Evolutionary conservation across 1,140 invertebrate species (phyloP).

Genomic region (Leguminivora glycinivorella): DNA sequence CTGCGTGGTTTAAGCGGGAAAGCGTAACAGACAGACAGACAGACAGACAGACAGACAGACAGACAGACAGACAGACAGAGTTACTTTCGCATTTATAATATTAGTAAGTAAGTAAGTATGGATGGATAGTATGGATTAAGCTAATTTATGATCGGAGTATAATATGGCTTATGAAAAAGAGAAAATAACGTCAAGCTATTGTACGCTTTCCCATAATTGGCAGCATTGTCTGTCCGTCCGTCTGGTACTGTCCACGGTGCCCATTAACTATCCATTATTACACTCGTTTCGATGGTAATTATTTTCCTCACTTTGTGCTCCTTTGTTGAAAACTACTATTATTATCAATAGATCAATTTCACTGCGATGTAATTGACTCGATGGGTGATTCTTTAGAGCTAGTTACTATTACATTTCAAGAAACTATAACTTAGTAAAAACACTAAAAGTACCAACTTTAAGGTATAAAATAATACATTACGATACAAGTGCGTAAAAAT

Average conservation of each 20-base stretch:
- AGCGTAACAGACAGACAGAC: too few relatives aligned
- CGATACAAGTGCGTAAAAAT: too few relatives aligned
- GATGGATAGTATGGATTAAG: too few relatives aligned
- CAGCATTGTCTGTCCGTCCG: slow-evolving; percentile 17
- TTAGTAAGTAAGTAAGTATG: too few relatives aligned
- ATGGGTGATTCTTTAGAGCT: neutral
- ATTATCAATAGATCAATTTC: slow-evolving; percentile 38
- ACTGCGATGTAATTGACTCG: neutral
- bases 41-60: too few relatives aligned
- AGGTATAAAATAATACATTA: too few relatives aligned
- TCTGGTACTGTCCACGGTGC: neutral
- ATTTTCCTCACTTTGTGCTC: slow-evolving; percentile 47
- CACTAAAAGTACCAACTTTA: too few relatives aligned
- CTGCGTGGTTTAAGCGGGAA: too few relatives aligned
- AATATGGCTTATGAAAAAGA: neutral
- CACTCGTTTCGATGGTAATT: slow-evolving; percentile 44
- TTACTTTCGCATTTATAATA: too few relatives aligned
- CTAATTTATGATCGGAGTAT: neutral
- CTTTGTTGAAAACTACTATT: slow-evolving; percentile 49
- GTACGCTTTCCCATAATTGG: slow-evolving; percentile 2
- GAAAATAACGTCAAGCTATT: neutral
- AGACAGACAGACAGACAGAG: too few relatives aligned
- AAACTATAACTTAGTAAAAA: neutral
- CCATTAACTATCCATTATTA: slow-evolving; percentile 39
- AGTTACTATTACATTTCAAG: neutral